These are phyloP conservation scores for Gonatopus flavifemur DNA, from an alignment of 1,140 invertebrate genomes.

Conservation along the genomic window DNA sequence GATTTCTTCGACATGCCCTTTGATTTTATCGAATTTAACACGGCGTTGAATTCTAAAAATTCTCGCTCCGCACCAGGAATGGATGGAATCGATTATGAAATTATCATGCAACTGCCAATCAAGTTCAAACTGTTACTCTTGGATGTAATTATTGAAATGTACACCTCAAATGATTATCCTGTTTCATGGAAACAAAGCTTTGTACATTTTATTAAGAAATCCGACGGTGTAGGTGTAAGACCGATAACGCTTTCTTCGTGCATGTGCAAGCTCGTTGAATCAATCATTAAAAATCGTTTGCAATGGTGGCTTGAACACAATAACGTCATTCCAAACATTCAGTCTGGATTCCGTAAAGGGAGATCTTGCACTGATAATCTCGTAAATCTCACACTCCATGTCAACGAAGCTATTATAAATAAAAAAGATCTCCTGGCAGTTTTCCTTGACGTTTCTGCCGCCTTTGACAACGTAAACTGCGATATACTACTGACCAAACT, in stretches of 20 bases:
- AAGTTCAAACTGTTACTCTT: background rate
- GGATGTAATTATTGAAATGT: background rate
- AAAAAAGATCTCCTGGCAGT: background rate
- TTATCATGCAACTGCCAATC: background rate
- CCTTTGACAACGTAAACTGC: background rate
- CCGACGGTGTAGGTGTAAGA: background rate
- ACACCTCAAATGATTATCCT: background rate
- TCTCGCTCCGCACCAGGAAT: background rate
- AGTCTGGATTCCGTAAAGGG: background rate
- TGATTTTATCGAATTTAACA: background rate
- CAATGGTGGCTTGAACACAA: background rate
- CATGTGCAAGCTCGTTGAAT: background rate
- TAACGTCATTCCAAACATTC: background rate
- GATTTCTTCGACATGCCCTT: background rate
- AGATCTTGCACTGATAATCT: background rate
- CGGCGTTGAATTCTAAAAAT: background rate
- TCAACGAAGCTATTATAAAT: background rate
- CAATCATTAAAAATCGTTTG: background rate
- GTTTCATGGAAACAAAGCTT: background rate
- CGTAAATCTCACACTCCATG: background rate
- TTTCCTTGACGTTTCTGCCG: background rate
- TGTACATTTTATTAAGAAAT: background rate
- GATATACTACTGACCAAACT: background rate
- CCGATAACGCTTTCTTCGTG: background rate
- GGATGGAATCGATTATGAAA: conserved; percentile 3